Evolutionary conservation across 1,140 invertebrate genomes (phyloP).

Genomic region (Oreohelix idahoensis): DNA sequence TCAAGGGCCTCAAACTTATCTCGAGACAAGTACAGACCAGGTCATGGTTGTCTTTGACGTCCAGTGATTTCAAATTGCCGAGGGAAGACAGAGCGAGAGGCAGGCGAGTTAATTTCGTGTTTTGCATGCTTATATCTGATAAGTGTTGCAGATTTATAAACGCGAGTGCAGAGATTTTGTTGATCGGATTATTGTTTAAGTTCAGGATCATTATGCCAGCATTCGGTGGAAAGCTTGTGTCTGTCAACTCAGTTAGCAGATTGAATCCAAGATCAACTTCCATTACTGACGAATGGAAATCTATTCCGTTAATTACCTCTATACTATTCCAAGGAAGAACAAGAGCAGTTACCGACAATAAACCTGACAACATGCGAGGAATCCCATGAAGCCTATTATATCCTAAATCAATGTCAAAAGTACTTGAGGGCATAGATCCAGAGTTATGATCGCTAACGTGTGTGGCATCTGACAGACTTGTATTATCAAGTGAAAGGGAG

Average conservation of each 20-base stretch:
- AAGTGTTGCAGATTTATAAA: not conserved
- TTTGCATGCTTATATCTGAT: not conserved
- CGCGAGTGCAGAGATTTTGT: not conserved
- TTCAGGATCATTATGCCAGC: not conserved
- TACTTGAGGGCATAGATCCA: not conserved
- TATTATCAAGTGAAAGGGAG: not conserved
- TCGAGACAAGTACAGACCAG: not conserved
- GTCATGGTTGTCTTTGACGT: not conserved
- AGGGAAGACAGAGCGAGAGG: not conserved
- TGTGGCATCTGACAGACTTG: not conserved
- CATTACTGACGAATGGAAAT: not conserved
- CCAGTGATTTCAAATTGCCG: not conserved
- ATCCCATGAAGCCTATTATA: not conserved
- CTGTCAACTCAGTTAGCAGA: not conserved
- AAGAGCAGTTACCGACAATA: not conserved
- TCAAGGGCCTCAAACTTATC: not conserved
- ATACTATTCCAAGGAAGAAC: not conserved
- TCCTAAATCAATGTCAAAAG: not conserved
- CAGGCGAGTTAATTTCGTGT: not conserved
- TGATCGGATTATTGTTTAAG: not conserved
- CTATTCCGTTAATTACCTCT: not conserved
- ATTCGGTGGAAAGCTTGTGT: not conserved
- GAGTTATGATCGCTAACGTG: not conserved
- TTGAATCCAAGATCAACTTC: not conserved
- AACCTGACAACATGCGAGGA: not conserved